Conservation (phyloP, 2,113 vertebrate genomes). For the Centropristis striata region DNA sequence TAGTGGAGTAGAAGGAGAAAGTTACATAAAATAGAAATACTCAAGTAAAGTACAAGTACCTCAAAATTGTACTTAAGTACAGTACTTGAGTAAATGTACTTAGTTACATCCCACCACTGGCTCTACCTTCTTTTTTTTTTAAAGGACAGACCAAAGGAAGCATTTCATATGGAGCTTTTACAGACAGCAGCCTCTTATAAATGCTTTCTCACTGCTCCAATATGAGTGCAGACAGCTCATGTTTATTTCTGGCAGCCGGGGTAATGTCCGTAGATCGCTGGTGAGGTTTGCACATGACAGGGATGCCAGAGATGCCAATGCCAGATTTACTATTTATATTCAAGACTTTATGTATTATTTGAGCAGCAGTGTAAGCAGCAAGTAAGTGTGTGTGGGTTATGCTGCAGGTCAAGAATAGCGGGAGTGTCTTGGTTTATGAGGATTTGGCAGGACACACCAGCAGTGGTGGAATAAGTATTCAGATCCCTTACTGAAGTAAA, state of each 20-base stretch:
- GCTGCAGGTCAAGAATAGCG: constrained; percentile 6
- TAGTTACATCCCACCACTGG: no score
- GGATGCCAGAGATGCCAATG: constrained; percentile 66
- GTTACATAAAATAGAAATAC: no score
- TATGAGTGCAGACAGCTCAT: constrained; percentile 29
- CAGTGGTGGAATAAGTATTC: no score
- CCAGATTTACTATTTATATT: constrained; percentile 61
- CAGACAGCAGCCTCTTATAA: constrained; percentile 38
- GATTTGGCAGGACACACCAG: constrained; percentile 42
- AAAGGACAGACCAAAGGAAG: background rate
- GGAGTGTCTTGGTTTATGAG: constrained; percentile 23
- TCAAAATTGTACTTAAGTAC: no score
- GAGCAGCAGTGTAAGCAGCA: constrained; percentile 12
- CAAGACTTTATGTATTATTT: constrained; percentile 22
- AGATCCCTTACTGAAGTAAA: no score
- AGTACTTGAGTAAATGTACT: no score
- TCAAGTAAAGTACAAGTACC: no score
- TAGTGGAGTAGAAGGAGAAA: no score
- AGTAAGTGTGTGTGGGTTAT: background rate
- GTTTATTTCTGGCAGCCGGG: constrained; percentile 72
- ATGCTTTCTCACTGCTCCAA: constrained; percentile 58
- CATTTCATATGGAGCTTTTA: constrained; percentile 10
- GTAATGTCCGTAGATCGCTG: constrained; percentile 24
- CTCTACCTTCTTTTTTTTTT: background rate
- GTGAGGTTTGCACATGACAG: constrained; percentile 59